These are phyloP conservation scores for Rhinoraja longicauda DNA, from an alignment of 2,797 vertebrate genomes.

Conservation along the genomic window DNA sequence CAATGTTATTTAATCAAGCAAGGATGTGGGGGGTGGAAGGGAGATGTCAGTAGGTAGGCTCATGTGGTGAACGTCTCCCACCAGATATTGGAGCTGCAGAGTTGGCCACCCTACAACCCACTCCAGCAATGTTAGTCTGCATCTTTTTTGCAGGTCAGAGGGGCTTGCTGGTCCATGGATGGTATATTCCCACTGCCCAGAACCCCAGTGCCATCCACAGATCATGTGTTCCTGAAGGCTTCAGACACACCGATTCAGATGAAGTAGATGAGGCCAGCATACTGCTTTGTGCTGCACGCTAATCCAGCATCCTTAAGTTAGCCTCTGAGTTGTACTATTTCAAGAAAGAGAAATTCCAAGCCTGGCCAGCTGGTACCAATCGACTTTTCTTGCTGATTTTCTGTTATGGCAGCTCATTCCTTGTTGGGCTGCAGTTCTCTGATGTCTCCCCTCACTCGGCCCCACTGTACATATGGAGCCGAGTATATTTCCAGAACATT, in stretches of 20 bases:
- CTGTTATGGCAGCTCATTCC: background rate
- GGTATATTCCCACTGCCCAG: too few relatives aligned
- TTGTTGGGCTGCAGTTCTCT: background rate
- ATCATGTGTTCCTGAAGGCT: background rate
- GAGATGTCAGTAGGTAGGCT: background rate
- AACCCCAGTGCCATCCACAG: background rate
- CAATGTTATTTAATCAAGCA: background rate
- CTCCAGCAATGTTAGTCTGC: background rate
- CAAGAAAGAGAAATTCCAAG: background rate
- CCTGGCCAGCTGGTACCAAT: background rate
- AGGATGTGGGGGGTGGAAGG: background rate
- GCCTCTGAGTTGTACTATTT: background rate
- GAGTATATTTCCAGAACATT: background rate
- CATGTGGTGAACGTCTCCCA: background rate
- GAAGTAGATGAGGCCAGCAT: background rate
- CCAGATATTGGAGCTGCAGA: background rate
- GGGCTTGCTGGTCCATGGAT: background rate
- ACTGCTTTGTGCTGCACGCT: too few relatives aligned
- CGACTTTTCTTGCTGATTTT: background rate
- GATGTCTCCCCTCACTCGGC: background rate
- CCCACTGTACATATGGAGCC: background rate
- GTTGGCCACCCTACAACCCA: background rate
- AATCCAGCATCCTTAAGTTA: background rate
- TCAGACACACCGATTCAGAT: background rate
- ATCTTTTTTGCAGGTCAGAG: background rate